These are phyloP conservation scores for Xestia c-nigrum DNA, from an alignment of 2,888 invertebrate genomes.

Conservation along the genomic window DNA sequence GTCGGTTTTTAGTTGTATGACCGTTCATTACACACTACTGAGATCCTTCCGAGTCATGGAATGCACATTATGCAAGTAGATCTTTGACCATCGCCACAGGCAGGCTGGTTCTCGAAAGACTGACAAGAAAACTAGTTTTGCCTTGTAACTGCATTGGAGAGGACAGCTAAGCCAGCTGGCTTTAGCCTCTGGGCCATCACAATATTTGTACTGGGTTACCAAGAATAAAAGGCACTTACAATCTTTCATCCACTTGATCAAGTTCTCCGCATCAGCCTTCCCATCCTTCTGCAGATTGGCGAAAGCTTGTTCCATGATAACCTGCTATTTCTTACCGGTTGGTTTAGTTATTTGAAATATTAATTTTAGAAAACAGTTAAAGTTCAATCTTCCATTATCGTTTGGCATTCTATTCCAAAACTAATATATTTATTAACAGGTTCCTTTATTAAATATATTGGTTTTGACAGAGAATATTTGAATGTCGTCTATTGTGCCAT, in stretches of 20 bases:
- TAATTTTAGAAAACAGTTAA: neutral
- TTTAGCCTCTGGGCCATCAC: neutral
- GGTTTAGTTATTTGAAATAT: neutral
- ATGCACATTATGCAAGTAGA: no score
- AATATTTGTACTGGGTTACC: neutral
- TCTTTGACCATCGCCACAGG: no score
- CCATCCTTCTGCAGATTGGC: constrained; percentile 18
- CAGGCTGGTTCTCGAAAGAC: no score
- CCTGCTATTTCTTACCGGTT: neutral
- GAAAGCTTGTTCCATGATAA: constrained; percentile 26
- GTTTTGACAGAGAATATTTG: neutral
- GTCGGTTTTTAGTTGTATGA: neutral
- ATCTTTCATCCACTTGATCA: constrained; percentile 39
- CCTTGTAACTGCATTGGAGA: no score
- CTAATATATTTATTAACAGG: no score
- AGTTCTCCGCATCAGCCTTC: constrained; percentile 4
- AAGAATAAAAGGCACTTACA: constrained; percentile 14
- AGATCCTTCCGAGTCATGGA: neutral
- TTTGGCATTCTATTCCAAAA: neutral
- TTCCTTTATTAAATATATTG: no score
- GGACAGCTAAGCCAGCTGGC: no score
- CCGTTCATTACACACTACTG: neutral
- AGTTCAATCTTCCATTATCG: neutral
- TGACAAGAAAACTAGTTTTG: no score
- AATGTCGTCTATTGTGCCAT: neutral